These are phyloP conservation scores for Phylloscopus trochilus DNA, from an alignment of 2,113 vertebrate species.

Conservation along the genomic window DNA sequence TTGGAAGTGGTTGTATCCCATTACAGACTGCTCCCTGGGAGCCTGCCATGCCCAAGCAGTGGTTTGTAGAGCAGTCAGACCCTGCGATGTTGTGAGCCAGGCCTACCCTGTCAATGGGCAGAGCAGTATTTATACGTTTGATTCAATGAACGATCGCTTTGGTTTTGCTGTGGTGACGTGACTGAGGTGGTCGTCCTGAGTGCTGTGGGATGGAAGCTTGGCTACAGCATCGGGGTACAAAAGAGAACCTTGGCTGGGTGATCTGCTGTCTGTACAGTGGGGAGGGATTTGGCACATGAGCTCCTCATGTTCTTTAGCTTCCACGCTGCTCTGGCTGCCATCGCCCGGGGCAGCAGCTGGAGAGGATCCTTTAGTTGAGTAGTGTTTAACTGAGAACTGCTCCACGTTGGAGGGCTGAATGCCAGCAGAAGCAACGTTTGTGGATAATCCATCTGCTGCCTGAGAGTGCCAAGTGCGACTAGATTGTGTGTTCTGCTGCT, in stretches of 20 bases:
- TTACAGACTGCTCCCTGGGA: not conserved
- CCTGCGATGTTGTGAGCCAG: not conserved
- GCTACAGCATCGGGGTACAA: constrained; percentile 74
- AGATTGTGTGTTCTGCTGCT: constrained; percentile 70
- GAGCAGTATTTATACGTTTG: constrained; percentile 83
- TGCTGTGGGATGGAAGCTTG: constrained; percentile 71
- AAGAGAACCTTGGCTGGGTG: constrained; percentile 72
- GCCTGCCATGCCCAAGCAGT: not conserved
- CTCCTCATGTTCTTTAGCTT: constrained; percentile 77
- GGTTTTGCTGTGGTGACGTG: constrained; percentile 85
- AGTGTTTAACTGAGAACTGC: constrained; percentile 72
- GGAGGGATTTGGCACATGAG: constrained; percentile 75
- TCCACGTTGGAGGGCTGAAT: constrained; percentile 75
- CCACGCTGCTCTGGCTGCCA: constrained; percentile 79
- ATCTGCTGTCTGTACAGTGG: constrained; percentile 80
- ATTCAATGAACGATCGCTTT: constrained; percentile 98
- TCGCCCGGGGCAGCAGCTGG: constrained; percentile 53
- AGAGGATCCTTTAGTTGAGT: constrained; percentile 74
- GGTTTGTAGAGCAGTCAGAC: not conserved
- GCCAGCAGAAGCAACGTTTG: constrained; percentile 55
- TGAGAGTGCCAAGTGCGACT: constrained; percentile 83
- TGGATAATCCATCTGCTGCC: constrained; percentile 69
- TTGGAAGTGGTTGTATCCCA: constrained; percentile 23
- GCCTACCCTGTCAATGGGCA: not conserved
- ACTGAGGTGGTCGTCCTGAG: constrained; percentile 78